phyloP scores from a whole-genome alignment of 2,113 vertebrate species.

The Recurvirostra avosetta region DNA sequence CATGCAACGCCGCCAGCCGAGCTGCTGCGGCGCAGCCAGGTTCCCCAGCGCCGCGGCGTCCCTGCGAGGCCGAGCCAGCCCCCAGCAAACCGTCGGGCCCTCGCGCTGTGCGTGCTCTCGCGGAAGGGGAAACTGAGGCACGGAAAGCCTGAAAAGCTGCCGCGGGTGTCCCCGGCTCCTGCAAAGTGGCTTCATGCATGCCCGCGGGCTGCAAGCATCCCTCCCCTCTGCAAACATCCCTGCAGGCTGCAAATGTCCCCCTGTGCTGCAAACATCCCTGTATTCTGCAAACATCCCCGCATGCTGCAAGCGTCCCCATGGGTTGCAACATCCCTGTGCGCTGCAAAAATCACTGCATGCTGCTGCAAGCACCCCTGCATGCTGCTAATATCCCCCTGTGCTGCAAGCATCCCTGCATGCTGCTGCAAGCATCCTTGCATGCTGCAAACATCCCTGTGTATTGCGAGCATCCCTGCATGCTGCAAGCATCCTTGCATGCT shows the following conservation, averaged over 20 bases:
- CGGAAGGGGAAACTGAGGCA: neutral
- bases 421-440: no score
- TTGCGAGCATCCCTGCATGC: neutral
- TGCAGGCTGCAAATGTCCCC: neutral
- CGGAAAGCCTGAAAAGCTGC: neutral
- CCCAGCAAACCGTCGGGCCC: accelerated
- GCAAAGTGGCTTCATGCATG: accelerated
- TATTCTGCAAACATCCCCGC: no score
- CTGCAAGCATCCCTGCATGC: no score
- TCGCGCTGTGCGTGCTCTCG: no score
- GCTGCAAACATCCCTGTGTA: neutral
- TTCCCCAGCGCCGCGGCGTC: accelerated
- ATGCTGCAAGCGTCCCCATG: accelerated
- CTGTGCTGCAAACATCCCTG: neutral
- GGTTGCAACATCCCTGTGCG: neutral
- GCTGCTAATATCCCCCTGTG: no score
- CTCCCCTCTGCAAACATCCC: accelerated
- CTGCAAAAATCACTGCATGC: neutral
- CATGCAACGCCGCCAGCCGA: neutral
- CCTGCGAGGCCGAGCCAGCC: neutral
- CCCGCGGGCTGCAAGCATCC: accelerated
- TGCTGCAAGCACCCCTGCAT: neutral
- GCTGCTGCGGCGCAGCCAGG: neutral
- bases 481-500: neutral
- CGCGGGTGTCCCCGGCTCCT: neutral